Conservation (phyloP, 2,888 invertebrate genomes). For the Catocala nupta region DNA sequence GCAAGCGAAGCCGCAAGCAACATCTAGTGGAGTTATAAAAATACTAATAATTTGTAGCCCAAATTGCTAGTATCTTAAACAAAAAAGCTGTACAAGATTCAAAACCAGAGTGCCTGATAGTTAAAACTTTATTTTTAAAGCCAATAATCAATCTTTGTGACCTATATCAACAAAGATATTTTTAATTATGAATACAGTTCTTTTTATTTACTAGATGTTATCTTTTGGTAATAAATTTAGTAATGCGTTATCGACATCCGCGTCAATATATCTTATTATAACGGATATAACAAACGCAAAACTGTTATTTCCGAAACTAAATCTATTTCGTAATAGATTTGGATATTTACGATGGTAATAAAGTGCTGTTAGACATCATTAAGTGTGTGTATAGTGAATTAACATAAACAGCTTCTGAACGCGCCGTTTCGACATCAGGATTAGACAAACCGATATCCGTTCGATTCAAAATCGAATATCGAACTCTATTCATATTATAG, state of each 20-base stretch:
- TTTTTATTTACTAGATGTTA: no score
- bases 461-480: neutral
- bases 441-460: neutral
- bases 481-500: neutral
- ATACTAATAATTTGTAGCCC: no score
- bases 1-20: no score
- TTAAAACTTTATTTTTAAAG: no score
- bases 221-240: no score
- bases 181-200: no score
- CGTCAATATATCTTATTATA: neutral
- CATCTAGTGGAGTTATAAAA: no score
- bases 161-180: no score
- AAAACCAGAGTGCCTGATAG: no score
- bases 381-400: constrained; percentile 2
- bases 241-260: neutral
- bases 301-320: neutral
- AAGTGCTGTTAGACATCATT: constrained; percentile 6
- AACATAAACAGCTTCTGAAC: constrained; percentile 5
- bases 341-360: constrained; percentile 7
- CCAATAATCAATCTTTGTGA: no score
- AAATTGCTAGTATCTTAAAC: no score
- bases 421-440: neutral
- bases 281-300: neutral
- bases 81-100: no score
- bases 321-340: constrained; percentile 2